These are phyloP conservation scores for Notarius lentiginosus DNA, from an alignment of 2,113 vertebrate species.

Conservation along the genomic window DNA sequence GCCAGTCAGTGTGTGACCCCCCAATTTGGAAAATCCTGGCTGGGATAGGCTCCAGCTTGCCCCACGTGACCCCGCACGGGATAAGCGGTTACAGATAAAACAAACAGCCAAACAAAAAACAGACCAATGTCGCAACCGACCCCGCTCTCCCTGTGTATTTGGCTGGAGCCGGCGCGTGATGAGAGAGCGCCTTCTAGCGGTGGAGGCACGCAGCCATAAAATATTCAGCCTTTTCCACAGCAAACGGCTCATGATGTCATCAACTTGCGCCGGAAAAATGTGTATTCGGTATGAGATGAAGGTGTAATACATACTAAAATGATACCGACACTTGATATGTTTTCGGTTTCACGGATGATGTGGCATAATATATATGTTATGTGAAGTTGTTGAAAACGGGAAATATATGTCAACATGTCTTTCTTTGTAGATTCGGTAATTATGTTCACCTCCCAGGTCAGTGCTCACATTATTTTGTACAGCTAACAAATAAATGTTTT, in stretches of 20 bases:
- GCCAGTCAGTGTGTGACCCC: too few species aligned
- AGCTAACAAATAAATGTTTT: not conserved
- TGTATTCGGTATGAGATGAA: not conserved
- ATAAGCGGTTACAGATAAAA: too few species aligned
- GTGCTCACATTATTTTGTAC: not conserved
- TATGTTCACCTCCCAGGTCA: conserved; percentile 93
- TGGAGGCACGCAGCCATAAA: not conserved
- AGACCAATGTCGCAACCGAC: not conserved
- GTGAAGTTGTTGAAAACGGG: not conserved
- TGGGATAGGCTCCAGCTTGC: too few species aligned
- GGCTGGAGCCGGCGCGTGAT: not conserved
- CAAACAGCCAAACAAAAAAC: not conserved
- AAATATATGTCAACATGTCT: conserved; percentile 74
- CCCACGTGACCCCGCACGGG: too few species aligned
- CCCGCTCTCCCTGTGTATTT: not conserved
- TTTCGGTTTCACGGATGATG: not conserved
- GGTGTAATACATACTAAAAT: not conserved
- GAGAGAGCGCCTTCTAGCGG: not conserved
- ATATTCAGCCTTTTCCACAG: not conserved
- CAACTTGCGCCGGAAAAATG: conserved; percentile 38
- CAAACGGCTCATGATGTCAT: conserved; percentile 7
- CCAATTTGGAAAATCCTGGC: too few species aligned
- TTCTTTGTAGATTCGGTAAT: conserved; percentile 92
- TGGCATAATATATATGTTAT: conserved; percentile 14
- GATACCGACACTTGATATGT: not conserved